Conservation (phyloP, 1,140 invertebrate genomes). For the Musca domestica region DNA sequence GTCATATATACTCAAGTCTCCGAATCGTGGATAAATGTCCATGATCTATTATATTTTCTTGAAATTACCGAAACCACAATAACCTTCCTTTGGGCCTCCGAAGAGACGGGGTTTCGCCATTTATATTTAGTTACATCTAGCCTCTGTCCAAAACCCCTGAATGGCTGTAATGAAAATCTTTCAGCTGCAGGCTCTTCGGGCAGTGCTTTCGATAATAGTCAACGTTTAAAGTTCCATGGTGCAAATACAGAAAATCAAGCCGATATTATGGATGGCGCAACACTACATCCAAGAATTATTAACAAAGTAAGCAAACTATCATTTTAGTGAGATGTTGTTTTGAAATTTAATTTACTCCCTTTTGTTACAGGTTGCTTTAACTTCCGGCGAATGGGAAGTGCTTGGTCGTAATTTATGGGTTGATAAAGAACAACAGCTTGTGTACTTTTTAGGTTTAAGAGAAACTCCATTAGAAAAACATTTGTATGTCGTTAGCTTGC, state of each 20-base stretch:
- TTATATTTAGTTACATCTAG: constrained; percentile 71
- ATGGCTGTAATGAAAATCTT: constrained; percentile 38
- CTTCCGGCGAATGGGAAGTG: constrained; percentile 81
- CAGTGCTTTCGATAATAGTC: constrained; percentile 23
- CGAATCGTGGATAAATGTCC: constrained; percentile 86
- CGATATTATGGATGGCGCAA: constrained; percentile 42
- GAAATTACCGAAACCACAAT: constrained; percentile 59
- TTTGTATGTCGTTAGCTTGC: constrained; percentile 75
- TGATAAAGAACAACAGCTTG: constrained; percentile 66
- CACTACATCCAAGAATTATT: constrained; percentile 43
- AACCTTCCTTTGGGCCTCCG: constrained; percentile 88
- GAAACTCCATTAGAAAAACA: constrained; percentile 82
- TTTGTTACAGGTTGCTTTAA: constrained; percentile 68
- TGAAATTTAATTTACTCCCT: constrained; percentile 50
- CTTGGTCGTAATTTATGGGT: constrained; percentile 76
- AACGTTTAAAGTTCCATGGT: constrained; percentile 11
- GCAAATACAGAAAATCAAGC: constrained; percentile 29
- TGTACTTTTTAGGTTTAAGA: constrained; percentile 78
- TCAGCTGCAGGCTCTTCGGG: neutral
- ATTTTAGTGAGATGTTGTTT: constrained; percentile 22
- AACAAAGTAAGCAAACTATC: constrained; percentile 38
- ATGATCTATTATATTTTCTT: constrained; percentile 85
- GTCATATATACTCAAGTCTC: constrained; percentile 72
- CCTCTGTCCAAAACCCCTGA: constrained; percentile 31
- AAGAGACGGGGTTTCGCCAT: constrained; percentile 89